Evolutionary conservation across 37 sponge, comb jelly and placozoan genomes (phyloP).

Genomic region (Spongilla lacustris): DNA sequence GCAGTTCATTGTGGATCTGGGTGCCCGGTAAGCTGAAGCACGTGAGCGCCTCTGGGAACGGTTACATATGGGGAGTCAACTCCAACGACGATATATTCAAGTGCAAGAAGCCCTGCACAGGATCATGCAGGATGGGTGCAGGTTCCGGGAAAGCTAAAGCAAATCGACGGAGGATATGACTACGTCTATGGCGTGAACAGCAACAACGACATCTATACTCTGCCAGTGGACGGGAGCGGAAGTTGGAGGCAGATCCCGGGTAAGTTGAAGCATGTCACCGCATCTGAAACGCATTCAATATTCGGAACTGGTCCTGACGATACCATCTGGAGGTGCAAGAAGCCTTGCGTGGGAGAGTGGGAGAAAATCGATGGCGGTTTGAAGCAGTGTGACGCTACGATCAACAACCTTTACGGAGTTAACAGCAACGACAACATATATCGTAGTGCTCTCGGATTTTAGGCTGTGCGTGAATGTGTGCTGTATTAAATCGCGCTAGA

Average conservation of each 20-base stretch:
- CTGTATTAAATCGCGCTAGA: too few species aligned
- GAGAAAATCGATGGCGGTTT: constrained; percentile 1
- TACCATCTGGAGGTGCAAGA: constrained; percentile 38
- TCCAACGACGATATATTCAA: constrained; percentile 21
- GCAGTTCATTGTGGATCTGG: not conserved
- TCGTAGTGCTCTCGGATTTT: too few species aligned
- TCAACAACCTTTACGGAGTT: too few species aligned
- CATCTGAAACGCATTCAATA: constrained; percentile 16
- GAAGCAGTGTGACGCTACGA: too few species aligned
- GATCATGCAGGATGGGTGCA: constrained; percentile 16
- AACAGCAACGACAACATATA: too few species aligned
- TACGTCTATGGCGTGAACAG: too few species aligned
- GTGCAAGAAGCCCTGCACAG: constrained; percentile 54
- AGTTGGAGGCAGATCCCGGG: constrained; percentile 16
- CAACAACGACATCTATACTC: too few species aligned
- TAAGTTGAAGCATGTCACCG: constrained; percentile 17
- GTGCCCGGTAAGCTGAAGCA: constrained; percentile 11
- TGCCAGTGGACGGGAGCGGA: constrained; percentile 38
- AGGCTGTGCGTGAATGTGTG: too few species aligned
- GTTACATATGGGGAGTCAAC: constrained; percentile 50
- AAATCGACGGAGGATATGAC: constrained; percentile 43
- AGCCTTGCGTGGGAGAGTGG: constrained; percentile 35
- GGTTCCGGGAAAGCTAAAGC: constrained; percentile 20
- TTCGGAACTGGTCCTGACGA: constrained; percentile 8
- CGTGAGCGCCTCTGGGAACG: constrained; percentile 56